Conservation (phyloP, 2,797 vertebrate genomes). For the Serranus cabrilla region DNA sequence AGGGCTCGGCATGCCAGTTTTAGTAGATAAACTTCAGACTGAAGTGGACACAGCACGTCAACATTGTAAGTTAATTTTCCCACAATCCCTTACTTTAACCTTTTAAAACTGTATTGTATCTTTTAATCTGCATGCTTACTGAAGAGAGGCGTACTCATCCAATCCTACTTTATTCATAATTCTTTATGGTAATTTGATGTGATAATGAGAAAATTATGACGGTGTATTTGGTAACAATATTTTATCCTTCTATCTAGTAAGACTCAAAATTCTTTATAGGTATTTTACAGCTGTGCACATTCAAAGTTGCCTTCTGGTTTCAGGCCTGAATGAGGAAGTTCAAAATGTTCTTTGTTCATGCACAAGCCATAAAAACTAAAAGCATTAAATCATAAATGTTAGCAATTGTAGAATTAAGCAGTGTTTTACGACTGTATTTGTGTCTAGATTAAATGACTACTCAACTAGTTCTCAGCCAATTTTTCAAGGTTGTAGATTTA, state of each 20-base stretch:
- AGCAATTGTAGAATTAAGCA: neutral
- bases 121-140: neutral
- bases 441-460: neutral
- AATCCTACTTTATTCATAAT: neutral
- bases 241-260: neutral
- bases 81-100: neutral
- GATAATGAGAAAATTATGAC: too few species aligned
- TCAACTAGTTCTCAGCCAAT: neutral
- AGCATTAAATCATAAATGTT: neutral
- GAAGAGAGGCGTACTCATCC: neutral
- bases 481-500: too few species aligned
- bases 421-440: neutral
- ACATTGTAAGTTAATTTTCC: neutral
- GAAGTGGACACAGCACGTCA: neutral
- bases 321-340: slow-evolving; percentile 11
- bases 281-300: neutral
- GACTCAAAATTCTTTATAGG: neutral
- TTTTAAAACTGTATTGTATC: neutral
- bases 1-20: neutral
- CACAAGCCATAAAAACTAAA: too few species aligned
- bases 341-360: neutral
- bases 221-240: neutral
- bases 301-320: neutral
- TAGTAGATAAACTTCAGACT: too few species aligned
- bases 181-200: neutral